Percentiles rank a stretch among this genome's conserved stretches.
Conservation (phyloP, 2,888 invertebrate species). For the Embidobia sp. region DNA sequence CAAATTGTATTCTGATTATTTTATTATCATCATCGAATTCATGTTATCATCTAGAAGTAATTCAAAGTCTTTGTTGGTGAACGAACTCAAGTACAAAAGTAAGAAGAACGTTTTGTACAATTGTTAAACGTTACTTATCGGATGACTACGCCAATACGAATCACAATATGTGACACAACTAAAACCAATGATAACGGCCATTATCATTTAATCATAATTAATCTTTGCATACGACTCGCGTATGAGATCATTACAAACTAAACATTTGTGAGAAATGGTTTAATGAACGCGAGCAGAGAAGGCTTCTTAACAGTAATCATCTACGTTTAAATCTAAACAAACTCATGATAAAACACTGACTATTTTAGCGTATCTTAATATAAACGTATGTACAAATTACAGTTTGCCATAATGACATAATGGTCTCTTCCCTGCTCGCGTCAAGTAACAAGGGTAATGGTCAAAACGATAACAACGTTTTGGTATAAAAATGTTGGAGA, state of each 20-base stretch:
- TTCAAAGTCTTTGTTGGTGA: conserved; percentile 26
- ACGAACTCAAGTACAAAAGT: conserved; percentile 34
- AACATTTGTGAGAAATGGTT: conserved; percentile 25
- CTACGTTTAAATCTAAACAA: conserved; percentile 34
- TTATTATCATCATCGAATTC: conserved; percentile 11
- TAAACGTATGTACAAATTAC: conserved; percentile 41
- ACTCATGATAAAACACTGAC: conserved; percentile 31
- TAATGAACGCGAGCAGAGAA: conserved; percentile 45
- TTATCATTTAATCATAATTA: too few relatives aligned
- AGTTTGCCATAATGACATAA: not conserved
- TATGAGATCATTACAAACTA: conserved; percentile 42
- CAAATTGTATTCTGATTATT: conserved; percentile 23
- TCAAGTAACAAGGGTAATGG: conserved; percentile 33
- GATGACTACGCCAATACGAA: conserved; percentile 25
- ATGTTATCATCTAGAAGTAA: conserved; percentile 27
- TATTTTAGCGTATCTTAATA: conserved; percentile 28
- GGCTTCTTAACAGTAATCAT: not conserved
- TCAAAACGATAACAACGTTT: conserved; percentile 38
- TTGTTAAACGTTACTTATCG: too few relatives aligned
- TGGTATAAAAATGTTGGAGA: conserved; percentile 62
- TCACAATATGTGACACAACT: conserved; percentile 56
- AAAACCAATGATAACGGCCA: conserved; percentile 38
- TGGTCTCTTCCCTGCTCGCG: conserved; percentile 37
- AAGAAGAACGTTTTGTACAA: conserved; percentile 45
- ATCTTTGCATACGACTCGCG: conserved; percentile 15